Conservation (phyloP, 2,797 vertebrate species). For the Takifugu rubripes region DNA sequence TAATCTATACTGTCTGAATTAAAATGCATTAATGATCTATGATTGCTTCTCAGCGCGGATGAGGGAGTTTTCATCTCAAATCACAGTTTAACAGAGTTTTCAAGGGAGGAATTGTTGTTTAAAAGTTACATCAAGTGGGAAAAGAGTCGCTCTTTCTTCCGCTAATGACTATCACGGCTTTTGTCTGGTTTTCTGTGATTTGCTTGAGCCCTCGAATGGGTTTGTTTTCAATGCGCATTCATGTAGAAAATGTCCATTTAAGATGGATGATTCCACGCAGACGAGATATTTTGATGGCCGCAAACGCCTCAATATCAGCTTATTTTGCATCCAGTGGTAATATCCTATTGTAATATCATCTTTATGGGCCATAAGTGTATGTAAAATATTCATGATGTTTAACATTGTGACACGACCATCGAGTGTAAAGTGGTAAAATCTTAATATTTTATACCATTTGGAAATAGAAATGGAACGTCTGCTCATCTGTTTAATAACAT, state of each 20-base stretch:
- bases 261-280: constrained; percentile 32
- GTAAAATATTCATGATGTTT: constrained; percentile 48
- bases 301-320: constrained; percentile 30
- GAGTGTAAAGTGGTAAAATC: constrained; percentile 27
- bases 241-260: constrained; percentile 47
- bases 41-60: constrained; percentile 47
- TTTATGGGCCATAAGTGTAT: constrained; percentile 18
- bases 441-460: constrained; percentile 22
- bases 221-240: constrained; percentile 43
- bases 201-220: constrained; percentile 28
- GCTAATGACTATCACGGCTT: constrained; percentile 42
- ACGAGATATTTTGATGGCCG: constrained; percentile 23
- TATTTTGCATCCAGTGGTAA: constrained; percentile 29
- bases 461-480: constrained; percentile 14
- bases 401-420: constrained; percentile 29
- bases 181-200: constrained; percentile 29
- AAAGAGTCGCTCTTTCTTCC: constrained; percentile 28
- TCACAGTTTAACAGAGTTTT: constrained; percentile 37
- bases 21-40: constrained; percentile 64
- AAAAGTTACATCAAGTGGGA: constrained; percentile 39
- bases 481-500: constrained; percentile 28
- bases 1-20: constrained; percentile 75
- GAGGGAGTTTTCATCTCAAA: constrained; percentile 59
- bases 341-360: constrained; percentile 25
- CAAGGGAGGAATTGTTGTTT: constrained; percentile 43